phyloP scores from a whole-genome alignment of 1,140 invertebrate genomes.

The Periplaneta americana region DNA sequence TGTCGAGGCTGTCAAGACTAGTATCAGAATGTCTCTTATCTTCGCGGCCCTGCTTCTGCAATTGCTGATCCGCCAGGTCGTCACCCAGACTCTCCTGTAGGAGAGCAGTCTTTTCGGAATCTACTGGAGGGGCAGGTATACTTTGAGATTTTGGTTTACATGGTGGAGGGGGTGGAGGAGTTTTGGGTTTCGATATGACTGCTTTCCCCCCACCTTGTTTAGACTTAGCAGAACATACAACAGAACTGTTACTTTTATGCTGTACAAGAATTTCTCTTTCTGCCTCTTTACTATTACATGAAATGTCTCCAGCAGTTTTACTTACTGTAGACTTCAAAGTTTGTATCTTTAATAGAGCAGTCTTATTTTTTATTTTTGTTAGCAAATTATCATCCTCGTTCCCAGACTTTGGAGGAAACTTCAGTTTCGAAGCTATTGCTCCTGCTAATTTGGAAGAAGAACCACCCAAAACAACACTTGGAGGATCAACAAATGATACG shows the following conservation, averaged over 20 bases:
- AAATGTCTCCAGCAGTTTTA: neutral
- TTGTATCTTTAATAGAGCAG: slow-evolving; percentile 36
- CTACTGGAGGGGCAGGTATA: neutral
- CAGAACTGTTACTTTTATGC: slow-evolving; percentile 21
- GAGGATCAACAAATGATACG: slow-evolving; percentile 19
- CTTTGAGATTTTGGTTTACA: slow-evolving; percentile 1
- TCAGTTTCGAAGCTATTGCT: slow-evolving; percentile 23
- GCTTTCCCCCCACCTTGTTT: neutral
- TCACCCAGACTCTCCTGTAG: slow-evolving; percentile 34
- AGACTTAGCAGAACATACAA: neutral
- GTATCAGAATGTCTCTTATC: slow-evolving; percentile 9
- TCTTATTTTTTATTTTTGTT: slow-evolving; percentile 36
- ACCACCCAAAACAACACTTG: slow-evolving; percentile 29
- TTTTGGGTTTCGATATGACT: slow-evolving; percentile 32
- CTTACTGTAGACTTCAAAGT: slow-evolving; percentile 20
- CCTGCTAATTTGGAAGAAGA: slow-evolving; percentile 30
- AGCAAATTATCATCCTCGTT: slow-evolving; percentile 34
- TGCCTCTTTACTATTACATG: slow-evolving; percentile 14
- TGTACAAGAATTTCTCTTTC: slow-evolving; percentile 34
- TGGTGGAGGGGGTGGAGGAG: slow-evolving; percentile 26
- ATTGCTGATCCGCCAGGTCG: slow-evolving; percentile 33
- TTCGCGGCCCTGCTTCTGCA: slow-evolving; percentile 28
- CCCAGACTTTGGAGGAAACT: slow-evolving; percentile 9
- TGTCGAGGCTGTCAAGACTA: slow-evolving; percentile 12
- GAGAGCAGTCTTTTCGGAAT: slow-evolving; percentile 32